Base-by-base conservation (phyloP, 2,113 vertebrate genomes). In the Scopus umbretta region DNA sequence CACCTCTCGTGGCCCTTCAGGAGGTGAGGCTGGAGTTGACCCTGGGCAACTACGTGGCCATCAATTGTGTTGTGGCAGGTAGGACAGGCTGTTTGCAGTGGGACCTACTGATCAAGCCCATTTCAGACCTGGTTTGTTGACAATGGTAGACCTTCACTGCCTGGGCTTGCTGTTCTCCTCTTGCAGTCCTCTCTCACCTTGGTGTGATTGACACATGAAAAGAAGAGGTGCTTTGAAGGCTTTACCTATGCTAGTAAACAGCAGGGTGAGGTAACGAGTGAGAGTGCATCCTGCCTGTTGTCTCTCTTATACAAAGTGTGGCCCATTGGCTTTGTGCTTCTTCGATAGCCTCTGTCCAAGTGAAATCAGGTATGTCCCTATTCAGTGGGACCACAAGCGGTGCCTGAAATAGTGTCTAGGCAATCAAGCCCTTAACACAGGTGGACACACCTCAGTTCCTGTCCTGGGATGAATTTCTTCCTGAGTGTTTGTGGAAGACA, bases 41-140 rank as follows among this genome's bases (percentile, higher is more conserved):
- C 29, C 4, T 3, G 9, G 0, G 2, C 42, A 42, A 25, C n/a
- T 27, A 10, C 0, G 0, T 63, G 29, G 18, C 47, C 38, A 58
- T 63, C 56, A 8, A 1, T 53, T 65, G 30, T 84, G 21, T 56
- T 53, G 32, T 70, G 30, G 40, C 53, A 66, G 47, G 9, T 23
- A 27, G 38, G 43, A 7, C 18, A 38, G 14, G 13, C 40, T 55
- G 43, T 86, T 49, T 73, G 49, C 38, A 36, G 13, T 23, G 12
- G 26, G 32, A 40, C 21, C 18, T 87, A 27, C 34, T 61, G 23
- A 36, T 49, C 18, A 17, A 49, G 34, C 25, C 71, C 26, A 2
- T 79, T 86, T 80, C 43, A 75, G 42, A 55, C 11, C 22, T 36
- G 16, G 1, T 79, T 58, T 88, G 42, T 59, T 40, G 40, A 32